phyloP scores from a whole-genome alignment of 1,140 invertebrate genomes.

The Whitmania pigra region DNA sequence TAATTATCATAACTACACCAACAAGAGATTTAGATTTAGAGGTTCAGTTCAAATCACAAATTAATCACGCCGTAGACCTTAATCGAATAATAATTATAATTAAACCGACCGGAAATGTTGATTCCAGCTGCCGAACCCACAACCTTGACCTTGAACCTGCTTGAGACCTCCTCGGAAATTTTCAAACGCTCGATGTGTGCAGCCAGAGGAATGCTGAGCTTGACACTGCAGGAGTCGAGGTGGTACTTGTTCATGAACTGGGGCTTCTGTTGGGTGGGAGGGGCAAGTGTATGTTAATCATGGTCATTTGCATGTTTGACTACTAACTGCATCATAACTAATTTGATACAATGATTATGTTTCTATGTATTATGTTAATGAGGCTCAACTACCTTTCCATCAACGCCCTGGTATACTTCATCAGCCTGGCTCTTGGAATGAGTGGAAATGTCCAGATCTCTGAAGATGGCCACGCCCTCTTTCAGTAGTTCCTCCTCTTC shows the following conservation, averaged over 20 bases:
- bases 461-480: slow-evolving; percentile 18
- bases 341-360: not conserved
- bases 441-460: slow-evolving; percentile 17
- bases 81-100: too few species aligned
- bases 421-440: slow-evolving; percentile 17
- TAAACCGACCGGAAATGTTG: slow-evolving; percentile 56
- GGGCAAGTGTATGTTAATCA: too few species aligned
- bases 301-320: too few species aligned
- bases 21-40: too few species aligned
- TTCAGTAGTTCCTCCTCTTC: slow-evolving; percentile 15
- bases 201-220: slow-evolving; percentile 81
- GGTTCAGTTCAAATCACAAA: too few species aligned
- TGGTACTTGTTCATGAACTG: slow-evolving; percentile 39
- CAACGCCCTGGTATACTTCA: not conserved
- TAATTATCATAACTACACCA: too few species aligned
- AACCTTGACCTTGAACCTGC: slow-evolving; percentile 59
- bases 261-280: not conserved
- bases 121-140: slow-evolving; percentile 68
- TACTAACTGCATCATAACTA: too few species aligned
- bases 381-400: slow-evolving; percentile 3
- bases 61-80: too few species aligned
- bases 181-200: slow-evolving; percentile 77
- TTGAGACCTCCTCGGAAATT: slow-evolving; percentile 60
- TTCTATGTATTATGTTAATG: not conserved
- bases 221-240: slow-evolving; percentile 75